Base-by-base conservation (phyloP, 2,888 invertebrate genomes). In the Caenorhabditis becei region DNA sequence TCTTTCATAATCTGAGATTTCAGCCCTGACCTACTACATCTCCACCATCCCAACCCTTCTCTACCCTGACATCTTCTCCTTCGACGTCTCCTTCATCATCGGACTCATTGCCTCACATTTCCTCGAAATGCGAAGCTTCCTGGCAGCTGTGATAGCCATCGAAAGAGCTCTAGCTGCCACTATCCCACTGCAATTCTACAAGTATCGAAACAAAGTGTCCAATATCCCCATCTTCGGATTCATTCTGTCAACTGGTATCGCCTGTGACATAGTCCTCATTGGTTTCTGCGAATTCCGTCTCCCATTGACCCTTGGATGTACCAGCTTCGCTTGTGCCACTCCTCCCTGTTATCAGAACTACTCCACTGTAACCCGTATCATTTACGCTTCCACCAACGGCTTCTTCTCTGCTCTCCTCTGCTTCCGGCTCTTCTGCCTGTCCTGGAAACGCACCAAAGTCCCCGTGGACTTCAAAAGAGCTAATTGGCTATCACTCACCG, bases 41-140 rank as follows among this genome's bases (percentile, higher is more conserved):
- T 54, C 62, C 3, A 71, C 49, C n/a, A 56, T 62, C 28, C 54
- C 56, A 11, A 63, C 56, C 5, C 47, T 72, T 8, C 24, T 74
- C 1, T 58, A 32, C 23, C 51, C 56, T 8, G 56, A 65, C 2
- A 24, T 72, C 16, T 20, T 65, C 5, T 65, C 74, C 1, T 65
- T 65, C 23, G 74, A 74, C 7, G 47, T 51, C 18, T 32, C 74
- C 8, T 74, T 74, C 51, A 3, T 74, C 16, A 14, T 59, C 2
- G 74, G 58, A 3, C 26, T 74, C 8, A 11, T 74, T 3, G 58
- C 37, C 7, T 51, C 58, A 0, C 65, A 65, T 14, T 59, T 74
- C 16, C 49, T 65, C 0, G 74, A 65, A 20, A 74, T 74, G 74
- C 16, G 74, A 37, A 65, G 74, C 35, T 74, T 74, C 23, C 58